phyloP scores from a whole-genome alignment of 2,888 invertebrate genomes.

The Meloe dianella region DNA sequence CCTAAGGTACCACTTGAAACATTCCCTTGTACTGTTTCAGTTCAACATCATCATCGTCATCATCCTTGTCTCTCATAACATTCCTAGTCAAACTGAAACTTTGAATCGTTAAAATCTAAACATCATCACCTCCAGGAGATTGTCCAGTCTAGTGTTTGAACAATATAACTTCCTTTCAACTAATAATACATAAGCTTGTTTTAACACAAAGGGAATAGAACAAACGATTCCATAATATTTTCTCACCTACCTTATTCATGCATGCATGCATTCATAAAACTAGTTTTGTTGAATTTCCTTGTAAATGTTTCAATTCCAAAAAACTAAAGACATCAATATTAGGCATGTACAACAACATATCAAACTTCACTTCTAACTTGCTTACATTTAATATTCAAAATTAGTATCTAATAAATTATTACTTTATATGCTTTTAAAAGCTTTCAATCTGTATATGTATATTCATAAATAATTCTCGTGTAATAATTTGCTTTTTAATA shows the following conservation, averaged over 20 bases:
- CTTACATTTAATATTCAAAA: not conserved
- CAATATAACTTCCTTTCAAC: not conserved
- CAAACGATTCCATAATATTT: not conserved
- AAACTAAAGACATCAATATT: not conserved
- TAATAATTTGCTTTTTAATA: not conserved
- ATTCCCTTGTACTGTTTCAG: not conserved
- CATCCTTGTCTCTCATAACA: not conserved
- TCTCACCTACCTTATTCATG: not conserved
- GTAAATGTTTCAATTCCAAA: not conserved
- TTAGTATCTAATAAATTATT: not conserved
- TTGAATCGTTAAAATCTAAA: conserved; percentile 1
- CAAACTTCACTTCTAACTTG: not conserved
- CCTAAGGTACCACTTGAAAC: not conserved
- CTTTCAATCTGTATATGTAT: too few species aligned
- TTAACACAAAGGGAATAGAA: not conserved
- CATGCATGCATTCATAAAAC: not conserved
- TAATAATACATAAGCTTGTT: not conserved
- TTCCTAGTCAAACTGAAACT: not conserved
- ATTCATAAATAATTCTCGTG: not conserved
- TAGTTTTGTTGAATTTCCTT: not conserved
- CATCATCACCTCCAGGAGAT: conserved; percentile 3
- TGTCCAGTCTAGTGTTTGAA: conserved; percentile 2
- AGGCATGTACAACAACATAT: too few species aligned
- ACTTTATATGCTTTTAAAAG: not conserved
- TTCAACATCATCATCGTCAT: not conserved